Percentiles rank a stretch among this genome's conserved stretches.
phyloP scores from a whole-genome alignment of 35 echinoderm and acorn worm species.

The Lytechinus pictus region DNA sequence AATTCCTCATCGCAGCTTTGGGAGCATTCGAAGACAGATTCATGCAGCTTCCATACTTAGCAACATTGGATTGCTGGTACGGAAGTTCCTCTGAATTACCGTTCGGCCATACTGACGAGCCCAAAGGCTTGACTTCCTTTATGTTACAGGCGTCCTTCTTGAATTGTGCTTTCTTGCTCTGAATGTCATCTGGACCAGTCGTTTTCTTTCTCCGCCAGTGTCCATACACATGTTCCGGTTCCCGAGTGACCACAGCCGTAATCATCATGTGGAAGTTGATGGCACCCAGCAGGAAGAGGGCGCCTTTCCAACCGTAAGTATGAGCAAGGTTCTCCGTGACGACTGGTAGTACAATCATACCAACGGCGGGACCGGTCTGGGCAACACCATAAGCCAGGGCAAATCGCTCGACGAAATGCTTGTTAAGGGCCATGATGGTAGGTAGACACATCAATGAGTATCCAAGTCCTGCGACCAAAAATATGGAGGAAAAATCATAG shows the following conservation, averaged over 20 bases:
- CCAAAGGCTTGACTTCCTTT: neutral
- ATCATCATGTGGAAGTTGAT: conserved; percentile 55
- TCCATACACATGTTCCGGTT: neutral
- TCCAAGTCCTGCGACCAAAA: conserved; percentile 36
- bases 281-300: conserved; percentile 52
- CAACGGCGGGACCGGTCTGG: conserved; percentile 39
- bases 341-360: conserved; percentile 55
- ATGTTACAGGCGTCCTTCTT: neutral
- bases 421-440: conserved; percentile 44
- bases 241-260: conserved; percentile 9
- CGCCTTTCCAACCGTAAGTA: conserved; percentile 56
- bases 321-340: conserved; percentile 33
- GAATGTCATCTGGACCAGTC: neutral
- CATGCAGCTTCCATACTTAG: neutral
- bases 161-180: neutral
- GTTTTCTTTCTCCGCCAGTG: neutral
- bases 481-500: neutral
- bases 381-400: conserved; percentile 54
- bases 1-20: neutral
- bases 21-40: neutral
- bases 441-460: conserved; percentile 44
- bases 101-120: neutral
- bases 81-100: neutral
- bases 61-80: neutral
- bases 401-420: conserved; percentile 42